These are phyloP conservation scores for Crocallis elinguaria DNA, from an alignment of 2,888 invertebrate species.

Conservation along the genomic window DNA sequence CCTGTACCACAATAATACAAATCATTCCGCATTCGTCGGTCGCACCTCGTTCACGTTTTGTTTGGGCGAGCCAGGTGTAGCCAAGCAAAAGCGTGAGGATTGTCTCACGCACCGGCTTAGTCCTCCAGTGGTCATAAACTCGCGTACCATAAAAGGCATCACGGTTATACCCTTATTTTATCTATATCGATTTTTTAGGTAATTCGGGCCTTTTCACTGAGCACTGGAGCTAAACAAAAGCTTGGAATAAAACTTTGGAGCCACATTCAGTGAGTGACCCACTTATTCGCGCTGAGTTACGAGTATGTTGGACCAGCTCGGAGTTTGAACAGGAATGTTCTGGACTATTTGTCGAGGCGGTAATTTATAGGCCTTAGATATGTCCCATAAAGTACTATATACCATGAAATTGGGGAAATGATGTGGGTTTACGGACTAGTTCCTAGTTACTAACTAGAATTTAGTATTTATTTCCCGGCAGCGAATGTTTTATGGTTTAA, in stretches of 20 bases:
- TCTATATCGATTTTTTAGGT: background rate
- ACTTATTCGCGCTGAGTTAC: slow-evolving; percentile 23
- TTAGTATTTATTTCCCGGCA: background rate
- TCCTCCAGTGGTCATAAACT: too few relatives aligned
- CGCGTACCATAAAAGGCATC: too few relatives aligned
- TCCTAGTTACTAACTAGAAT: background rate
- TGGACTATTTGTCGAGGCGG: slow-evolving; percentile 20
- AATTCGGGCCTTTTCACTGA: background rate
- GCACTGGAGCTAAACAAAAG: slow-evolving; percentile 8
- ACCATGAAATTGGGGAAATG: background rate
- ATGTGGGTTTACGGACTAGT: background rate
- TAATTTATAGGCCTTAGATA: slow-evolving; percentile 18
- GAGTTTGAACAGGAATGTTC: slow-evolving; percentile 26
- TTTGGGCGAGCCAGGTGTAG: too few relatives aligned
- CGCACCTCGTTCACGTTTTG: too few relatives aligned
- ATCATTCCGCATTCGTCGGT: too few relatives aligned
- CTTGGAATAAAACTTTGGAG: slow-evolving; percentile 18
- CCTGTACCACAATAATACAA: too few relatives aligned
- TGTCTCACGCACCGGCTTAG: too few relatives aligned
- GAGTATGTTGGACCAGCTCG: slow-evolving; percentile 20
- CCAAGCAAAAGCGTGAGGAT: too few relatives aligned
- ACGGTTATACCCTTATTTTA: too few relatives aligned
- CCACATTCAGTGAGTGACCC: slow-evolving; percentile 19
- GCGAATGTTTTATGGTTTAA: background rate
- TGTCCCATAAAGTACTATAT: slow-evolving; percentile 5